These are phyloP conservation scores for Pomacea canaliculata DNA, from an alignment of 2,888 invertebrate species.

Conservation along the genomic window DNA sequence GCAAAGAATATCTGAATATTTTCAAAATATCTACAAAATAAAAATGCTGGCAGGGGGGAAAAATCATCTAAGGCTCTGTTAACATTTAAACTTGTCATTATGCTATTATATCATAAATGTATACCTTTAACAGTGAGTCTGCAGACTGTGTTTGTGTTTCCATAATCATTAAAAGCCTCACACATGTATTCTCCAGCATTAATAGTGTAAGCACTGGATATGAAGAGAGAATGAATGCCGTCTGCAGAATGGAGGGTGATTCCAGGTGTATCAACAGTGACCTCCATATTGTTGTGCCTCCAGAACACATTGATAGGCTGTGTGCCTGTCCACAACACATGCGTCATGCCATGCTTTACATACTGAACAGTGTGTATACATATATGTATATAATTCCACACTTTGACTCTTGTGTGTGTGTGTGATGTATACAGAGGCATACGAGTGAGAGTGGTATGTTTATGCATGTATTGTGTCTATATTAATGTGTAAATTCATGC, in stretches of 20 bases:
- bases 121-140: constrained; percentile 52
- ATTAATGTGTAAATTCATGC: no score
- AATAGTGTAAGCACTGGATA: constrained; percentile 69
- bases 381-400: not conserved
- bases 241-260: constrained; percentile 75
- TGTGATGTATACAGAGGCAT: no score
- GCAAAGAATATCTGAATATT: no score
- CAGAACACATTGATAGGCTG: constrained; percentile 77
- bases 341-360: constrained; percentile 9
- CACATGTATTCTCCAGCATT: constrained; percentile 62
- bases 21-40: no score
- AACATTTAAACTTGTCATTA: no score
- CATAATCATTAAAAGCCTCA: constrained; percentile 63
- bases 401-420: not conserved
- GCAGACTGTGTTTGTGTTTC: constrained; percentile 63
- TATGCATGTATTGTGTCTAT: no score
- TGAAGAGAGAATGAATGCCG: constrained; percentile 73
- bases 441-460: no score
- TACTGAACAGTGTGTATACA: not conserved
- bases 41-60: no score
- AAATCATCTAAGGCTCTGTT: no score
- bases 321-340: constrained; percentile 68
- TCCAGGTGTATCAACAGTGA: constrained; percentile 75
- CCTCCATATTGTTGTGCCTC: constrained; percentile 77
- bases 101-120: no score